Evolutionary conservation across 2,797 vertebrate species (phyloP).

Genomic region (Takifugu rubripes): DNA sequence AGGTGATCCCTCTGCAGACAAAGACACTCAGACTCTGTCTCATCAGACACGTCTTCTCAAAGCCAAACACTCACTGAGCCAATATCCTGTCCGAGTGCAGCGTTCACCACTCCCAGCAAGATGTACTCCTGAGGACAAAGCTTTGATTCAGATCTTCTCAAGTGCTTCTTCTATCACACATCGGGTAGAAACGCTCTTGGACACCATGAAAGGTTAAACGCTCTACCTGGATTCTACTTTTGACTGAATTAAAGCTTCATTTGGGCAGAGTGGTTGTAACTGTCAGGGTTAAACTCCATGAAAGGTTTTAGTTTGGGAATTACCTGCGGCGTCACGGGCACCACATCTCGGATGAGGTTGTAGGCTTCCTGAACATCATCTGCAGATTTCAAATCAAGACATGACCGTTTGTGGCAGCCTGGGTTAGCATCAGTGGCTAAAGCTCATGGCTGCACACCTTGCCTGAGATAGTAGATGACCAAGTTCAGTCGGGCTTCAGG

Average conservation of each 20-base stretch:
- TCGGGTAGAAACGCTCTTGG: neutral
- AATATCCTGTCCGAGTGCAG: conserved; percentile 91
- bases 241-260: neutral
- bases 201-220: neutral
- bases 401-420: neutral
- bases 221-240: neutral
- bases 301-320: neutral
- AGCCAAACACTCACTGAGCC: conserved; percentile 84
- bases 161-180: neutral
- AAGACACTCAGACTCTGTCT: conserved; percentile 12
- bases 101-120: conserved; percentile 96
- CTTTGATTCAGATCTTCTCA: conserved; percentile 4
- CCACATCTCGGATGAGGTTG: conserved; percentile 93
- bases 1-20: conserved; percentile 87
- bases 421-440: neutral
- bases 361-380: conserved; percentile 96
- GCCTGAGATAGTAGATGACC: conserved; percentile 96
- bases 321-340: conserved; percentile 91
- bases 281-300: no score
- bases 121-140: conserved; percentile 85
- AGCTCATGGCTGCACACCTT: conserved; percentile 75
- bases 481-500: conserved; percentile 95
- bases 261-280: no score
- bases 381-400: conserved; percentile 52
- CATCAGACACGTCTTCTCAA: neutral